A percentile compares a stretch with the other conserved stretches of the same genome.
phyloP scores from a whole-genome alignment of 2,888 invertebrate genomes.

The Cynaeus angustus region DNA sequence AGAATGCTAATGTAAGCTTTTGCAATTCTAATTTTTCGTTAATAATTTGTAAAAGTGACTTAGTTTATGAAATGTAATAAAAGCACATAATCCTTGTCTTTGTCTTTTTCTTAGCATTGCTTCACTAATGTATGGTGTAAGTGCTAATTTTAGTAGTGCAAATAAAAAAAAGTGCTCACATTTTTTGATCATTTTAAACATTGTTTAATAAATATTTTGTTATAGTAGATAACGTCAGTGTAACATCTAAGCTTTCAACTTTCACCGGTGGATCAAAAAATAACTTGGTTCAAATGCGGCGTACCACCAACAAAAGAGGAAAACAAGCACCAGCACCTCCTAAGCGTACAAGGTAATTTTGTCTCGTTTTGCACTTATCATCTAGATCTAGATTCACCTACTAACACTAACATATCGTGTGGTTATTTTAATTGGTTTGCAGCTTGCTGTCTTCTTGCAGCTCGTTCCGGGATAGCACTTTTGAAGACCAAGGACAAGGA shows the following conservation, averaged over 20 bases:
- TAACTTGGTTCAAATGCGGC: conserved; percentile 86
- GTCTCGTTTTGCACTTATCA: conserved; percentile 19
- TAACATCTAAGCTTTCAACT: conserved; percentile 76
- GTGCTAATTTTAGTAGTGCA: too few relatives aligned
- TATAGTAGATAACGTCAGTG: conserved; percentile 60
- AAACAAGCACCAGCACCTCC: conserved; percentile 97
- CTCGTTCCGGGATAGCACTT: conserved; percentile 89
- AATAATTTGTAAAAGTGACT: conserved; percentile 1
- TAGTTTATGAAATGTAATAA: neutral
- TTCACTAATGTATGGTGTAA: too few relatives aligned
- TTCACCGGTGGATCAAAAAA: conserved; percentile 77
- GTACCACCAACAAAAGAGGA: conserved; percentile 90
- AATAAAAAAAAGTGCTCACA: too few relatives aligned
- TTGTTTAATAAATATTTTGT: conserved; percentile 11
- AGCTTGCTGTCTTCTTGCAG: conserved; percentile 88
- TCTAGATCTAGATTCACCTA: conserved; percentile 15
- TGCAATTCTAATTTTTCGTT: too few relatives aligned
- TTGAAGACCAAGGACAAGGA: conserved; percentile 78
- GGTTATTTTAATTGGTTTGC: conserved; percentile 66
- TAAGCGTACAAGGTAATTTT: conserved; percentile 89
- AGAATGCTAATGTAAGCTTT: too few relatives aligned
- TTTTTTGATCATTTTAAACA: too few relatives aligned
- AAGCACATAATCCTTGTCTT: neutral
- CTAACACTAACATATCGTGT: conserved; percentile 54
- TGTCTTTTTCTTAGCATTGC: neutral